Conservation (phyloP, 2,797 vertebrate species). For the Momotus momota region DNA sequence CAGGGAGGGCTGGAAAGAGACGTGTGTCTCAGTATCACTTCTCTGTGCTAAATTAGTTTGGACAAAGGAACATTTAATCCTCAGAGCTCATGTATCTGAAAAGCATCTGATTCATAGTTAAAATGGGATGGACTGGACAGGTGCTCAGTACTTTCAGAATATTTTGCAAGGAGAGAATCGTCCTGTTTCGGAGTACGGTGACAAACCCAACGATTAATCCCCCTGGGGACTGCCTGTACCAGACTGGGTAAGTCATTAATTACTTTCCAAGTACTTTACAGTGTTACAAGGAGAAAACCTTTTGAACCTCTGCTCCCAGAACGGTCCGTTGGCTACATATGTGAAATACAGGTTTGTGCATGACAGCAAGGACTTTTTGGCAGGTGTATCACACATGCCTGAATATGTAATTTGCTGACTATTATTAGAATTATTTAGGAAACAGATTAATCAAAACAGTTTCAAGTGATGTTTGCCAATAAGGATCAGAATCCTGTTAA, state of each 20-base stretch:
- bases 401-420: not conserved
- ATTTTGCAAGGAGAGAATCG: not conserved
- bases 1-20: not conserved
- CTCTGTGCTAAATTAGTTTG: not conserved
- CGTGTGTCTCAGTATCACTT: not conserved
- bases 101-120: not conserved
- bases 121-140: not conserved
- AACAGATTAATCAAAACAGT: not conserved
- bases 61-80: constrained; percentile 3
- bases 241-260: not conserved
- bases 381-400: not conserved
- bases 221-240: not conserved
- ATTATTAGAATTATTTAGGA: not conserved
- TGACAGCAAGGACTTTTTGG: not conserved
- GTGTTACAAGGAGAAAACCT: not conserved
- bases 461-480: not conserved
- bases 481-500: not conserved
- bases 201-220: not conserved
- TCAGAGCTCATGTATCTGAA: not conserved
- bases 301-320: not conserved
- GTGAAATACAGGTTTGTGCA: not conserved
- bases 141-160: not conserved
- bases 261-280: not conserved
- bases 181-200: not conserved
- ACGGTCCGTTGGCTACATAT: accelerated